Conservation (phyloP, 1,140 invertebrate species). For the Lepidurus couesii region DNA sequence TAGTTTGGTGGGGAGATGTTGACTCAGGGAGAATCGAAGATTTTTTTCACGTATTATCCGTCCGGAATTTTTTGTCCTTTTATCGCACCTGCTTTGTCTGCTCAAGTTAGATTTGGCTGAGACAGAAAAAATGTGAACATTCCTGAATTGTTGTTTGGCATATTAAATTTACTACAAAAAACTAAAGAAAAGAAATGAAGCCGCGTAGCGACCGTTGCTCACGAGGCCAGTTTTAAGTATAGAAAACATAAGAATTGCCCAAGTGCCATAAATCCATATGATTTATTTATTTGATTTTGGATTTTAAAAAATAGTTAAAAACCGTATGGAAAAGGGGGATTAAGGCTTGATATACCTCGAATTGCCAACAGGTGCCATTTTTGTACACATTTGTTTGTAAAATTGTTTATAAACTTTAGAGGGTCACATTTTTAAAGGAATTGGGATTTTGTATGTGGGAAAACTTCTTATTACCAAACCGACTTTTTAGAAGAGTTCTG, state of each 20-base stretch:
- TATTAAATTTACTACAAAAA: not conserved
- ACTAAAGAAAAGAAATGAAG: not conserved
- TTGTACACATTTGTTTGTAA: slow-evolving; percentile 4
- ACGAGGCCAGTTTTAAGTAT: not conserved
- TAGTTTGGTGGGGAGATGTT: not conserved
- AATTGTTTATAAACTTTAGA: not conserved
- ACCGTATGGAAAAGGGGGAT: not conserved
- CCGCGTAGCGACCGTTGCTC: not conserved
- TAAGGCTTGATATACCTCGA: slow-evolving; percentile 5
- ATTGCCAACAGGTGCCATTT: slow-evolving; percentile 14
- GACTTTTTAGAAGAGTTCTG: not conserved
- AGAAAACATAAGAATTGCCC: not conserved
- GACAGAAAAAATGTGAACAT: not conserved
- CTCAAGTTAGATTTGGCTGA: not conserved
- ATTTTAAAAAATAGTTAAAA: not conserved
- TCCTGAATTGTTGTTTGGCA: not conserved
- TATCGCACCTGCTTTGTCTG: slow-evolving; percentile 7
- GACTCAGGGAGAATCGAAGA: slow-evolving; percentile 7
- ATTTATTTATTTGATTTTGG: not conserved
- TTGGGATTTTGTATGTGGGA: not conserved
- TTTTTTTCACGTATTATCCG: not conserved
- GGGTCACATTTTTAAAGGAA: not conserved
- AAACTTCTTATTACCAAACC: not conserved
- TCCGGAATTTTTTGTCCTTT: not conserved
- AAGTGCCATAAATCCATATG: not conserved